A percentile compares a stretch with the other conserved stretches of the same genome.
phyloP scores from a whole-genome alignment of 1,140 invertebrate species.

The Galleria mellonella region DNA sequence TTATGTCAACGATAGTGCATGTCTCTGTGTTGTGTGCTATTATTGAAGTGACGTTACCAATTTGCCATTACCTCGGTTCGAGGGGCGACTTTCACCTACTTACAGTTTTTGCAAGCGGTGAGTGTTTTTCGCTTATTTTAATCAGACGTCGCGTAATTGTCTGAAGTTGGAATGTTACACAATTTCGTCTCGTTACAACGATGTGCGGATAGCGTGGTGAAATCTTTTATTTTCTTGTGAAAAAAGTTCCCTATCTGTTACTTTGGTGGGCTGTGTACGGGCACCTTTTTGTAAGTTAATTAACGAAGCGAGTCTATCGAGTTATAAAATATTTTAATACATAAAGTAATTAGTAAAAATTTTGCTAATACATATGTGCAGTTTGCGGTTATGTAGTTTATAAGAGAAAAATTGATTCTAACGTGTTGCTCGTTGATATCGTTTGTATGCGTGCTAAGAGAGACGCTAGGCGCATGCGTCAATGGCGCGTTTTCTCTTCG shows the following conservation, averaged over 20 bases:
- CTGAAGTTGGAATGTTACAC: constrained; percentile 30
- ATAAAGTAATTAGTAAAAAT: not conserved
- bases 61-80: constrained; percentile 25
- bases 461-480: constrained; percentile 2
- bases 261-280: not conserved
- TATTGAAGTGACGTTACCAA: constrained; percentile 28
- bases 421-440: constrained; percentile 42
- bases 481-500: constrained; percentile 13
- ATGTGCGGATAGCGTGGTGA: constrained; percentile 23
- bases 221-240: not conserved
- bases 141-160: constrained; percentile 40
- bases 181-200: constrained; percentile 23
- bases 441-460: constrained; percentile 38
- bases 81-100: constrained; percentile 38
- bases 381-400: not conserved
- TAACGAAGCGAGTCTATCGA: not conserved
- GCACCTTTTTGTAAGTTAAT: not conserved
- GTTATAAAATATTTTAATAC: not conserved
- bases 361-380: not conserved
- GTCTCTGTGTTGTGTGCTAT: constrained; percentile 55
- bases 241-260: not conserved
- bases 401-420: not conserved
- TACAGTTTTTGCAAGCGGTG: constrained; percentile 58
- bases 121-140: constrained; percentile 55
- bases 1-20: constrained; percentile 31